Evolutionary conservation across 92 coral and sea anemone species (phyloP).

Genomic region (Palythoa grandis): DNA sequence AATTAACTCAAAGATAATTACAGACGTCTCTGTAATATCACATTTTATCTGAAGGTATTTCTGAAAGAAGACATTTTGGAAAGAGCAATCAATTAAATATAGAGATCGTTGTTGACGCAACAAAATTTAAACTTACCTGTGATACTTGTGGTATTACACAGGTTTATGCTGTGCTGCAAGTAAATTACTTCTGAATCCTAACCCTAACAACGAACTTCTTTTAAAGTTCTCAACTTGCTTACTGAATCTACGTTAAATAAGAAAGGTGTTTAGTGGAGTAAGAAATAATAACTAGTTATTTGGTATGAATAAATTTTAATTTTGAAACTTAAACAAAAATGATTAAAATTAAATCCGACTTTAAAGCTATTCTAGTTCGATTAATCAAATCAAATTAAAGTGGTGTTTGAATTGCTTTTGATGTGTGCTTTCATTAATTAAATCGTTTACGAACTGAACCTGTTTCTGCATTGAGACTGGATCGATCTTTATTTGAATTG

Average conservation of each 20-base stretch:
- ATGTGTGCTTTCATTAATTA: background rate
- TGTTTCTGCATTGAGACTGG: background rate
- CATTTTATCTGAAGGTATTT: conserved; percentile 25
- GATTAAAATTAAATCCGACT: background rate
- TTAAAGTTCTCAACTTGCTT: background rate
- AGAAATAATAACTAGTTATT: background rate
- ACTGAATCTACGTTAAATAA: background rate
- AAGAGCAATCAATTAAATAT: background rate
- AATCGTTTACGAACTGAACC: background rate
- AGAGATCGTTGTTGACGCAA: background rate
- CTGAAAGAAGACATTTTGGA: background rate
- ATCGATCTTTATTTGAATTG: background rate
- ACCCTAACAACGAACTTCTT: background rate
- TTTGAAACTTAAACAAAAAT: background rate
- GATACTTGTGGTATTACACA: background rate
- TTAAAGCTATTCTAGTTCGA: background rate
- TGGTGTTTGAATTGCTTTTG: background rate
- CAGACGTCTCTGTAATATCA: conserved; percentile 45
- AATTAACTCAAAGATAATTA: background rate
- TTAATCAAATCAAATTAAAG: background rate
- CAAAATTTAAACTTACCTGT: conserved; percentile 19
- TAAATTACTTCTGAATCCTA: background rate
- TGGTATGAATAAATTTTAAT: background rate
- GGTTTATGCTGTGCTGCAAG: background rate
- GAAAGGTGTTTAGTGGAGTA: background rate